Conservation (phyloP, 1,140 invertebrate genomes). For the Camponotus floridanus region DNA sequence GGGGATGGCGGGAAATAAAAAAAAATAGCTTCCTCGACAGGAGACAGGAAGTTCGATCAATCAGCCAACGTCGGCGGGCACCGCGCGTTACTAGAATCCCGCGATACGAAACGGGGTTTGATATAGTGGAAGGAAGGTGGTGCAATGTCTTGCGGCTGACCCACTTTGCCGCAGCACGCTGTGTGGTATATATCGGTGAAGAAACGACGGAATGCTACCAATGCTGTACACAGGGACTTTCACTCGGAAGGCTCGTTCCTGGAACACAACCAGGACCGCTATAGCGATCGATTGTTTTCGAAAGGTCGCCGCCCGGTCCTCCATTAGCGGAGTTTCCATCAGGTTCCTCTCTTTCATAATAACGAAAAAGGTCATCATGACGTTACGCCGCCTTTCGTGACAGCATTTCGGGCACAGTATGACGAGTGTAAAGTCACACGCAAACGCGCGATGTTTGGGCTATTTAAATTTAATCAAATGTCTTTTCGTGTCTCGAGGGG, state of each 20-base stretch:
- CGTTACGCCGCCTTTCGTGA: conserved; percentile 36
- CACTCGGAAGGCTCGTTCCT: conserved; percentile 82
- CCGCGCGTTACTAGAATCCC: conserved; percentile 29
- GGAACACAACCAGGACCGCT: conserved; percentile 69
- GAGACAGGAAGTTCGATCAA: conserved; percentile 51
- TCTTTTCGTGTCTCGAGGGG: background rate
- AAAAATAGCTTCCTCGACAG: conserved; percentile 24
- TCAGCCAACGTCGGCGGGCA: conserved; percentile 6
- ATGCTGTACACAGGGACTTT: conserved; percentile 80
- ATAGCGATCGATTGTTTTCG: conserved; percentile 82
- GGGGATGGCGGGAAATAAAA: background rate
- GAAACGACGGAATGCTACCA: conserved; percentile 83
- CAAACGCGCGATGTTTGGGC: background rate
- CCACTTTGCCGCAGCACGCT: conserved; percentile 72
- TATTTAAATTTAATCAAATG: background rate
- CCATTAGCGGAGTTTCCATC: conserved; percentile 70
- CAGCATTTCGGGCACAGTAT: conserved; percentile 47
- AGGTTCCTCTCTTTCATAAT: conserved; percentile 66
- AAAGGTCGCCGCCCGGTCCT: conserved; percentile 80
- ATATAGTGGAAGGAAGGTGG: conserved; percentile 73
- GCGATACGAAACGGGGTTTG: conserved; percentile 61
- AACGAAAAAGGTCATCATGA: conserved; percentile 65
- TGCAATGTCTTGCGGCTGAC: conserved; percentile 79
- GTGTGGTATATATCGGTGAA: conserved; percentile 78
- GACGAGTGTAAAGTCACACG: background rate